Evolutionary conservation across 2,113 vertebrate species (phyloP).

Genomic region (Scopus umbretta): DNA sequence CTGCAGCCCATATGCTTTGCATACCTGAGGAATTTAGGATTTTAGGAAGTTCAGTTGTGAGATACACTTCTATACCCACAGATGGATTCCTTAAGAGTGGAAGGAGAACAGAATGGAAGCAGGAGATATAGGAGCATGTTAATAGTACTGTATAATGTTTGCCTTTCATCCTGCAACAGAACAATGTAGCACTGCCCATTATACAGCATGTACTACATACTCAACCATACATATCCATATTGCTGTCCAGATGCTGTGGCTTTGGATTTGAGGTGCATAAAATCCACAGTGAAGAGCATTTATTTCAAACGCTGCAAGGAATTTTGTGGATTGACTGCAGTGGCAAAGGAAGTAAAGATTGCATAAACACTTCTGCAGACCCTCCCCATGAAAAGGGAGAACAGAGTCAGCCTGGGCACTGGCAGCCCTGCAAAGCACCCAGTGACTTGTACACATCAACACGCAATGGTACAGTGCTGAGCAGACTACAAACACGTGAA

Average conservation of each 20-base stretch:
- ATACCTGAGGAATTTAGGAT: neutral
- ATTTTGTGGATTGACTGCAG: neutral
- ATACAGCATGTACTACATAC: neutral
- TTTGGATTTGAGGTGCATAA: neutral
- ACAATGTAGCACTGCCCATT: neutral
- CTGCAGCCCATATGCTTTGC: neutral
- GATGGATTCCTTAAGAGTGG: neutral
- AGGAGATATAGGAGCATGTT: neutral
- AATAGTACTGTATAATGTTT: neutral
- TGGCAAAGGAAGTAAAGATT: neutral
- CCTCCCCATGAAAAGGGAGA: neutral
- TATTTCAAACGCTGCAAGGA: neutral
- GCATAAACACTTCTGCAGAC: neutral
- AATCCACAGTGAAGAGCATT: neutral
- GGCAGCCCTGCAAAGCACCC: neutral
- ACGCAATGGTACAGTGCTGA: accelerated
- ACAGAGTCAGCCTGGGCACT: neutral
- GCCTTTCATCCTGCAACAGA: neutral
- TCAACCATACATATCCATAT: neutral
- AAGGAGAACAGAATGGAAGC: neutral
- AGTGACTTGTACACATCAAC: neutral
- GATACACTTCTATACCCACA: neutral
- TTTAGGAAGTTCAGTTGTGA: neutral
- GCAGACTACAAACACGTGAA: neutral
- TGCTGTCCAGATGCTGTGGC: neutral